These are phyloP conservation scores for Abramis brama DNA, from an alignment of 2,113 vertebrate genomes.

Conservation along the genomic window DNA sequence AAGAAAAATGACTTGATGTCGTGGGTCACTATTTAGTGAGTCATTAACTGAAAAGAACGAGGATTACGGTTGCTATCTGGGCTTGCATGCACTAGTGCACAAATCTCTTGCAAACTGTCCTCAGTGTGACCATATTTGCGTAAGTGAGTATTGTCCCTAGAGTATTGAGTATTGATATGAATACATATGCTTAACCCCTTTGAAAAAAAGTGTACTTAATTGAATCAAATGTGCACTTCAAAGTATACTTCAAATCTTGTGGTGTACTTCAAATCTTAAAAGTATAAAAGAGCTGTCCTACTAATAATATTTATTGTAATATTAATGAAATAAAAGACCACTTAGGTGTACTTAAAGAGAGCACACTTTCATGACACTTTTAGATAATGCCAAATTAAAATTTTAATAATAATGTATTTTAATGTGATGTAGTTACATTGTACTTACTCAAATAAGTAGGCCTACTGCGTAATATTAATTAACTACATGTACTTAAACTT, in stretches of 20 bases:
- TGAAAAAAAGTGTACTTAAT: neutral
- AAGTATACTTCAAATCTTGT: neutral
- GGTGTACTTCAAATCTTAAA: neutral
- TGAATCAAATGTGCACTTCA: neutral
- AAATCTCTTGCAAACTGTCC: neutral
- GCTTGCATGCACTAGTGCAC: neutral
- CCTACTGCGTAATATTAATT: no score
- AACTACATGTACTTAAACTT: no score
- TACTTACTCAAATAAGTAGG: no score
- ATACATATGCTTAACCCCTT: neutral
- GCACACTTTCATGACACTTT: no score
- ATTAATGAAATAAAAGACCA: no score
- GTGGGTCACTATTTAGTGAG: constrained; percentile 30
- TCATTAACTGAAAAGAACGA: constrained; percentile 63
- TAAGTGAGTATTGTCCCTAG: neutral
- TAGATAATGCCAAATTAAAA: no score
- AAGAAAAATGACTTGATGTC: constrained; percentile 23
- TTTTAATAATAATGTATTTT: no score
- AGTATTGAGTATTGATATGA: neutral
- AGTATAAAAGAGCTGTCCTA: neutral
- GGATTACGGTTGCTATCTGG: constrained; percentile 37
- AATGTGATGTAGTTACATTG: no score
- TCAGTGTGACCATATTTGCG: neutral
- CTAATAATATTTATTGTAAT: no score
- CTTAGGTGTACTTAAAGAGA: no score